Evolutionary conservation across 2,888 invertebrate species (phyloP).

Genomic region (Barypeithes pellucidus): DNA sequence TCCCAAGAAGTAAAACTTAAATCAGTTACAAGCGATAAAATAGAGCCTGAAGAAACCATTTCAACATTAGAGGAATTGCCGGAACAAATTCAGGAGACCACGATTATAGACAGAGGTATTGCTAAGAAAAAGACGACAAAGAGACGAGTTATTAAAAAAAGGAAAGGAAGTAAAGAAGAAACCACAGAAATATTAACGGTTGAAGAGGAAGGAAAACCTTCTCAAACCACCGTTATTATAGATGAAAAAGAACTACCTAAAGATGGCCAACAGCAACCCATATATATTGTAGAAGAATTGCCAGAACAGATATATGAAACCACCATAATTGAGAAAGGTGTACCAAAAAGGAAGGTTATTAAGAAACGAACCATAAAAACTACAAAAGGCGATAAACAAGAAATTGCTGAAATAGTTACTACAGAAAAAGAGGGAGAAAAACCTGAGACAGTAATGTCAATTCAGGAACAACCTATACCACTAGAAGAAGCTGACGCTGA

Average conservation of each 20-base stretch:
- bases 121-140: constrained; percentile 64
- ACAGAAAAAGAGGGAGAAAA: constrained; percentile 66
- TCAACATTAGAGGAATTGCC: constrained; percentile 65
- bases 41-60: constrained; percentile 46
- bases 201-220: constrained; percentile 68
- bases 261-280: constrained; percentile 62
- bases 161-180: constrained; percentile 68
- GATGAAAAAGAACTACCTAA: constrained; percentile 62
- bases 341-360: constrained; percentile 66
- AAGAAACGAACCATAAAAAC: constrained; percentile 69
- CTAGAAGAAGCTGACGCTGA: constrained; percentile 62
- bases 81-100: constrained; percentile 65
- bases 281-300: constrained; percentile 58
- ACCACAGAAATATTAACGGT: constrained; percentile 70
- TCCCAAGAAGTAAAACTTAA: constrained; percentile 21
- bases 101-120: constrained; percentile 57
- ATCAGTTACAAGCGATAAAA: constrained; percentile 17
- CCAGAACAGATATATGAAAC: constrained; percentile 56
- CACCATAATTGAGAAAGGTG: constrained; percentile 69
- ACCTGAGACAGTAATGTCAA: constrained; percentile 64
- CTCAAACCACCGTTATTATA: constrained; percentile 65
- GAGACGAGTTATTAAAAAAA: constrained; percentile 69
- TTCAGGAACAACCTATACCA: constrained; percentile 65
- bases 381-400: constrained; percentile 63
- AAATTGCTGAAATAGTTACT: constrained; percentile 60